Base-by-base conservation (phyloP, 1,140 invertebrate species). In the Acromyrmex charruanus region DNA sequence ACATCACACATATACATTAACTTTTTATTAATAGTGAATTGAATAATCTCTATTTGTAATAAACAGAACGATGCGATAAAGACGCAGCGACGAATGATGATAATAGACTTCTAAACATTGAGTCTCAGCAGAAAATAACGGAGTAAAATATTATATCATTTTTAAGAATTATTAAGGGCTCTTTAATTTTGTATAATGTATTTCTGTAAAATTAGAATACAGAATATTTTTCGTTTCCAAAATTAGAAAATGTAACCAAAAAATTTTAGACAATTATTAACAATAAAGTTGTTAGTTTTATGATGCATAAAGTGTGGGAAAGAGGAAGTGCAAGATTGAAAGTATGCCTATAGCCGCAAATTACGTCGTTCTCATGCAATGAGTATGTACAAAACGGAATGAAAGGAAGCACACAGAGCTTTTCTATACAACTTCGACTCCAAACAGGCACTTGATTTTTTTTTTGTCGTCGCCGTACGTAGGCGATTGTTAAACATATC, bases 341-440 rank as follows among this genome's bases (percentile, higher is more conserved):
- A 75, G 71, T 84, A 39, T 84, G 68, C 55, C 55, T 49, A n/a
- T 21, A 55, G 53, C 35, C n/a, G 80, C 80, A 75, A 84, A 75
- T 84, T 84, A 72, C 69, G n/a, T 69, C 25, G 58, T 75, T 71
- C 55, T 69, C 68, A 4, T 44, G 9, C 9, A 10, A 44, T 25
- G 68, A 61, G 55, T 84, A 71, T 75, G 55, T 75, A 25, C 55
- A 61, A 75, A 84, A n/a, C 28, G 77, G 53, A 71, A 79, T 86
- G 74, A 72, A 88, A 84, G 44, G 61, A 77, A 63, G 39, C 69
- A 71, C 39, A 71, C 61, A 53, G 80, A 84, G 69, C 80, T 84
- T 75, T 84, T 75, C 80, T 61, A 75, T 63, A 61, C 65, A 44
- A 58, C 79, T 71, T 71, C 51, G 55, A 58, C 79, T 82, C 53